These are phyloP conservation scores for Acromyrmex charruanus DNA, from an alignment of 1,140 invertebrate species.

Conservation along the genomic window DNA sequence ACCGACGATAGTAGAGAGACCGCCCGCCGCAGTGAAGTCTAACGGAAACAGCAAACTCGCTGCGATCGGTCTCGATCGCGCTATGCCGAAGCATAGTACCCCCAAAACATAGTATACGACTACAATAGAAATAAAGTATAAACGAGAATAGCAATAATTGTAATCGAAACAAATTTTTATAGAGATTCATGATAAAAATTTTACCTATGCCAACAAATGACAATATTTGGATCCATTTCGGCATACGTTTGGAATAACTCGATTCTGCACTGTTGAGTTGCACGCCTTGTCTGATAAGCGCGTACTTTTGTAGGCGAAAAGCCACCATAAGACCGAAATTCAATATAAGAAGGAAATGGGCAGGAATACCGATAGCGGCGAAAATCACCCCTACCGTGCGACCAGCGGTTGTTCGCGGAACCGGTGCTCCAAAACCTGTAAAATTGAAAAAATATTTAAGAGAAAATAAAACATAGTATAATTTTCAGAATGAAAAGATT, in stretches of 20 bases:
- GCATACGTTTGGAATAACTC: conserved; percentile 74
- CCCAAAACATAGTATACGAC: conserved; percentile 88
- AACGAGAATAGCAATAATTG: neutral
- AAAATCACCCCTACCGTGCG: conserved; percentile 88
- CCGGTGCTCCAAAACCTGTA: conserved; percentile 89
- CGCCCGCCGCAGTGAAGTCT: conserved; percentile 90
- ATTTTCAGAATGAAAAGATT: neutral
- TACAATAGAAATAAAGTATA: conserved; percentile 64
- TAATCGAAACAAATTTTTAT: neutral
- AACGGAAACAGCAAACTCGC: conserved; percentile 89
- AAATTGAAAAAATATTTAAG: conserved; percentile 20
- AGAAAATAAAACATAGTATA: no score
- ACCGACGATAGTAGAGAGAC: conserved; percentile 88
- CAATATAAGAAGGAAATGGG: conserved; percentile 88
- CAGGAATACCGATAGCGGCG: conserved; percentile 88
- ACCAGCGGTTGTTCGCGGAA: conserved; percentile 88
- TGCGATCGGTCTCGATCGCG: conserved; percentile 86
- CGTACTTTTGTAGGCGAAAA: conserved; percentile 85
- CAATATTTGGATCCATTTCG: conserved; percentile 81
- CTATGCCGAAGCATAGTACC: conserved; percentile 88
- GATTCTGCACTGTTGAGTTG: conserved; percentile 71
- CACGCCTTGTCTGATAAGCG: conserved; percentile 75
- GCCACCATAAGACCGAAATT: conserved; percentile 88
- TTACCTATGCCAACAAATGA: conserved; percentile 81
- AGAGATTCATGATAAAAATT: neutral